Conservation (phyloP, 2,113 vertebrate species). For the Syngnathus floridae region DNA sequence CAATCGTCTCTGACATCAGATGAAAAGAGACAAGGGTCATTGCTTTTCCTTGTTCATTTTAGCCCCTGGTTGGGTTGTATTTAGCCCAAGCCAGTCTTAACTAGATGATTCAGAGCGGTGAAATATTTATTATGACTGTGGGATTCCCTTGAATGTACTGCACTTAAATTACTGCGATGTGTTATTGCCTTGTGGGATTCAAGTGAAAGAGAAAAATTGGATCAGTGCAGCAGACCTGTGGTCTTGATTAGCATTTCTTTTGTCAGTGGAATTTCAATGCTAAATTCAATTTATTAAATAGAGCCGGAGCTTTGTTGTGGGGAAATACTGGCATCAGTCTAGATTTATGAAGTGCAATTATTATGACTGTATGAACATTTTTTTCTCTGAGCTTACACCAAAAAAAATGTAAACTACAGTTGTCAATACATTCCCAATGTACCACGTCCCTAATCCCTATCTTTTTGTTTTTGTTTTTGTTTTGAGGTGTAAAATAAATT, state of each 20-base stretch:
- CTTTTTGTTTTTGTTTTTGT: constrained; percentile 44
- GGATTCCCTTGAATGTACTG: constrained; percentile 74
- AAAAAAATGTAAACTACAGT: constrained; percentile 69
- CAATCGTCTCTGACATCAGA: constrained; percentile 62
- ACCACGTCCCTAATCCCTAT: constrained; percentile 65
- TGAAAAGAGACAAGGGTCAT: constrained; percentile 47
- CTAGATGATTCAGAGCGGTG: constrained; percentile 65
- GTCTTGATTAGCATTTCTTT: constrained; percentile 72
- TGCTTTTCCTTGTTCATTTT: constrained; percentile 49
- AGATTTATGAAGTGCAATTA: constrained; percentile 80
- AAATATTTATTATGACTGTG: constrained; percentile 74
- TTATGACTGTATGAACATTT: constrained; percentile 77
- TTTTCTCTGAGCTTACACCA: constrained; percentile 76
- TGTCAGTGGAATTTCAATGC: constrained; percentile 70
- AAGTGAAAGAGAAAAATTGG: constrained; percentile 64
- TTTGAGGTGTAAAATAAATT: constrained; percentile 78
- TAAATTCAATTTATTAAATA: constrained; percentile 72
- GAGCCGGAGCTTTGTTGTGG: constrained; percentile 58
- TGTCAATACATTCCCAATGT: constrained; percentile 77
- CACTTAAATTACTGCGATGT: constrained; percentile 74
- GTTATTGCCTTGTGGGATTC: constrained; percentile 71
- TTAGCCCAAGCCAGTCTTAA: constrained; percentile 56
- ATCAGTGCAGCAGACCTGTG: constrained; percentile 66
- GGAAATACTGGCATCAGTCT: constrained; percentile 71
- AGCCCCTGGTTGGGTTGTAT: constrained; percentile 46